Conservation (phyloP, 2,797 vertebrate genomes). For the Platalea minor region DNA sequence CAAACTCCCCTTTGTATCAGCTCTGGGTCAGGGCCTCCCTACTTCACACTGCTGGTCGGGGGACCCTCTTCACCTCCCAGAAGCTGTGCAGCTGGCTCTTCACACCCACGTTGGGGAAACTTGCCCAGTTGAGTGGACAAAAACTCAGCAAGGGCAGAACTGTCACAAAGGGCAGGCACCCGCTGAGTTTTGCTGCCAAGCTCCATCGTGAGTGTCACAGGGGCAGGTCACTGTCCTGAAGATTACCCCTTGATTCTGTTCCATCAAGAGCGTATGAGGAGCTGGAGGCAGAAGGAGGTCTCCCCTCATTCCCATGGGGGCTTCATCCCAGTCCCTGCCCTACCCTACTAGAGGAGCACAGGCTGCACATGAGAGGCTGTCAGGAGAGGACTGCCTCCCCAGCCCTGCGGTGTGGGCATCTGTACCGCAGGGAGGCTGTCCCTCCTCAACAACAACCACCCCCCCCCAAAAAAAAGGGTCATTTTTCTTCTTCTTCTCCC, state of each 20-base stretch:
- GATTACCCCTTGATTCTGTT: neutral
- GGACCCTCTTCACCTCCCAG: neutral
- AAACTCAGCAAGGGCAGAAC: neutral
- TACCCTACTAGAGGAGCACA: neutral
- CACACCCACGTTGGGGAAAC: neutral
- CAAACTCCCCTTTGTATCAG: neutral
- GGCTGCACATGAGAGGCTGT: neutral
- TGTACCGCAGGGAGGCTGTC: neutral
- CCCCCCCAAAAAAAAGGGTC: neutral
- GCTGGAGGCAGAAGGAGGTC: neutral
- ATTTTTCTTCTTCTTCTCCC: conserved; percentile 11
- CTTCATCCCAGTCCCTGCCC: neutral
- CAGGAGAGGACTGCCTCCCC: neutral
- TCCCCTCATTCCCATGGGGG: neutral
- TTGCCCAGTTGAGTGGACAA: neutral
- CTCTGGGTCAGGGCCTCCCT: neutral
- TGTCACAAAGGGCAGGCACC: neutral
- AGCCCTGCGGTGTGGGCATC: neutral
- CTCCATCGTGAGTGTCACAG: neutral
- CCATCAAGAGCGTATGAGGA: neutral
- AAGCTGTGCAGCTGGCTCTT: neutral
- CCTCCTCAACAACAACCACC: neutral
- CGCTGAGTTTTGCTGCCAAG: neutral
- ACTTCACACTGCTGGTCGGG: neutral
- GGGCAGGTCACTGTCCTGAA: neutral